Evolutionary conservation across 2,113 vertebrate genomes (phyloP), one percentile per base, ranked within the genome.

Genomic region (Odontophorus gujanensis): DNA sequence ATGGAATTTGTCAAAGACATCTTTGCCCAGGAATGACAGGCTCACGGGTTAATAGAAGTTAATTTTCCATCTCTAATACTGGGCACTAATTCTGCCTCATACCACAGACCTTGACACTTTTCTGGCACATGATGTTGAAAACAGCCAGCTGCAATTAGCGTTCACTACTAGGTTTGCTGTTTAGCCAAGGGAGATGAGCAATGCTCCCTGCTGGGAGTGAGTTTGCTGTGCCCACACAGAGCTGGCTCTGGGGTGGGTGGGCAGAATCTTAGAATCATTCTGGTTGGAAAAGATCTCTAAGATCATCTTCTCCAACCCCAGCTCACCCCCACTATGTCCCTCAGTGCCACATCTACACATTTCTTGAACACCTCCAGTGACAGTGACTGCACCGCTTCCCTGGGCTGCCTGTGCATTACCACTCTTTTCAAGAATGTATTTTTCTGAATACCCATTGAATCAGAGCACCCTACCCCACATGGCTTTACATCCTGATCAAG

Each of bases 31-130:
- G 82, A 88, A 87, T 74, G 89, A 92, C 80, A 94, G 58, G 34
- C 61, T 93, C 47, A 83, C 45, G 63, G 72, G 58, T 57, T 84
- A 91, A 90, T 58, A 79, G 82, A 92, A 93, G 90, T 71, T 92
- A 89, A 87, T 96, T 87, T 93, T 83, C 86, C 25, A 19, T 89
- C 65, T 87, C 86, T 92, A 93, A 87, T 84, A 90, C 12, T 68
- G 85, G 90, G 89, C 59, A 65, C 84, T 65, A 30, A 24, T 66
- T 87, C 72, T 83, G 47, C 3, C 2, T 93, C 72, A 12, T 91
- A 57, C 91, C 83, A 85, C 34, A 68, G 59, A 24, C 57, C 19
- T 62, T 85, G 93, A 89, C 87, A 94, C 45, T 92, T 95, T 65
- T 68, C 85, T 96, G 92, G 94, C 74, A 2, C 45, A 51, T 30